Base-by-base conservation (phyloP, 2,888 invertebrate genomes). In the Synergus laeviventris region DNA sequence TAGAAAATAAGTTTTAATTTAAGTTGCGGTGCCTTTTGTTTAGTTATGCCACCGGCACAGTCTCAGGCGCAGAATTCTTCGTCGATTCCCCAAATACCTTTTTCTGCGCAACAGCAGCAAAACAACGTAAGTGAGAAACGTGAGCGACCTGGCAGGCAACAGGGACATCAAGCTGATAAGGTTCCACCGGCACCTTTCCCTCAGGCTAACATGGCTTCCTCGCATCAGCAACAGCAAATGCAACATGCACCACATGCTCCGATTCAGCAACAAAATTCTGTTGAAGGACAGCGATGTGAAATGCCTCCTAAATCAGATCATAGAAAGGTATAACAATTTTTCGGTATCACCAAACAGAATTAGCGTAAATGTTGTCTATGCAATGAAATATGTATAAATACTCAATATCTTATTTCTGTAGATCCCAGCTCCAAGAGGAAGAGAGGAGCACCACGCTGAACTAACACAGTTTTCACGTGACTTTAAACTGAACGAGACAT, bases 391-490 rank as follows among this genome's bases (percentile, higher is more conserved):
- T 31, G 31, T 31, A 5, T 31, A 31, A 31, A 0, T 31, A 31
- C 5, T 31, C 31, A 14, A 9, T 60, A 61, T 11, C 24, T 49
- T 31, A 16, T 3, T 70, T 24, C n/a, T 70, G 16, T 36, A 89
- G 83, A 84, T 86, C 8, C 81, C 87, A 64, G 84, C 87, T 4
- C 84, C 89, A 21, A 87, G 90, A 24, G 85, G 83, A 45, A 82
- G 90, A 60, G 90, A 91, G n/a, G 90, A 90, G 3, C 90, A 91
- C 76, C 81, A 88, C 91, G 96, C 96, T 78, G 78, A 79, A 21
- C 90, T 97, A 76, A 94, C 96, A 82, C 95, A 95, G 87, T 97
- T 97, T 90, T 93, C 95, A 0, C 93, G 95, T 85, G 96, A 97
- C 83, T 97, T 97, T 91, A 95, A 96, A 91, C 88, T 97, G 88